Percentiles rank a stretch among this genome's conserved stretches.
phyloP scores from a whole-genome alignment of 1,140 invertebrate species.

The Macrocentrus cingulum region DNA sequence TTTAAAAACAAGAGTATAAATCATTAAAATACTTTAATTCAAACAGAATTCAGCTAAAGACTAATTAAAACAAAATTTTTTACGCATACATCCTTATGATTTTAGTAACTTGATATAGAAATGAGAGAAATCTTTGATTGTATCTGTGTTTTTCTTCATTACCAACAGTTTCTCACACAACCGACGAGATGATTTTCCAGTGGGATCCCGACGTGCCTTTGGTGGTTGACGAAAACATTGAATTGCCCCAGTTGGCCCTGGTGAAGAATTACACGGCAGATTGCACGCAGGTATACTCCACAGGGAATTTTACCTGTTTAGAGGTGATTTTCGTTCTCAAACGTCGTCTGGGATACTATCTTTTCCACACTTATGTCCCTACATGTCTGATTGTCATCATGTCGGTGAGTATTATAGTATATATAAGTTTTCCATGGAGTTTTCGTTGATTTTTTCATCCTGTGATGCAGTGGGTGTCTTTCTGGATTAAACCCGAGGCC shows the following conservation, averaged over 20 bases:
- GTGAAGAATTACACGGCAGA: slow-evolving; percentile 84
- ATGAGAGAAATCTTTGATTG: no score
- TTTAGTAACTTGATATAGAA: no score
- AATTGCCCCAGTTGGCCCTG: slow-evolving; percentile 81
- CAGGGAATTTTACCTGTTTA: slow-evolving; percentile 85
- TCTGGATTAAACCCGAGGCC: slow-evolving; percentile 91
- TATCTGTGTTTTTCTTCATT: no score
- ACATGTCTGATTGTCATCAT: slow-evolving; percentile 87
- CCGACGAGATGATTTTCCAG: slow-evolving; percentile 87
- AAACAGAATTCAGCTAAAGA: no score
- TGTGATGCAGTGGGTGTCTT: slow-evolving; percentile 93
- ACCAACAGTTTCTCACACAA: slow-evolving; percentile 82
- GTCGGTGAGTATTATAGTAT: slow-evolving; percentile 82
- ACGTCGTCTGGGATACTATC: slow-evolving; percentile 80
- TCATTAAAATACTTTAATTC: no score
- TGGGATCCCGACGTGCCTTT: slow-evolving; percentile 86
- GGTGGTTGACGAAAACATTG: slow-evolving; percentile 88
- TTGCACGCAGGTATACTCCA: slow-evolving; percentile 85
- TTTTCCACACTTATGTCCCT: slow-evolving; percentile 87
- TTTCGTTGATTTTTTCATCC: no score
- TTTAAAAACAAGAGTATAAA: no score
- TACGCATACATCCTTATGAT: no score
- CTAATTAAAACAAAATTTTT: no score
- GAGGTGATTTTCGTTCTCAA: slow-evolving; percentile 85
- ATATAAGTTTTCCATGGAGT: no score